phyloP scores from a whole-genome alignment of 1,140 invertebrate genomes.

The Drosophila mauritiana region DNA sequence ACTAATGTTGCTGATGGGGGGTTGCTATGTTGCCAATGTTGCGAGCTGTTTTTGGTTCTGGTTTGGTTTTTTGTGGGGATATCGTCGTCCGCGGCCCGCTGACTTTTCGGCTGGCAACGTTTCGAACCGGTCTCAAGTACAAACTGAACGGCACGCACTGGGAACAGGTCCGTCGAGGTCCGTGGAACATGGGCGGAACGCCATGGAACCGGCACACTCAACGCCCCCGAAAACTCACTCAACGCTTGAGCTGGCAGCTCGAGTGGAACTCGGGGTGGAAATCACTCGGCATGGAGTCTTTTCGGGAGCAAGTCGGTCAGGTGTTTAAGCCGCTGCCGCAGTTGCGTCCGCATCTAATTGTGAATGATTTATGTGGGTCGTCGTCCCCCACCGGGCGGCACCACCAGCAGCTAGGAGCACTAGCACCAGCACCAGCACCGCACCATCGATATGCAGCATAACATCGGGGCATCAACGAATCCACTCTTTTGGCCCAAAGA shows the following conservation, averaged over 20 bases:
- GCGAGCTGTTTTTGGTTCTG: conserved; percentile 1
- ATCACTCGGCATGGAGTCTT: conserved; percentile 1
- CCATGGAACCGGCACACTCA: conserved; percentile 40
- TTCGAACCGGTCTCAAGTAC: conserved; percentile 62
- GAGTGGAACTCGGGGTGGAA: conserved; percentile 21
- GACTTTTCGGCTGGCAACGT: conserved; percentile 48
- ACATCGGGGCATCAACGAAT: neutral
- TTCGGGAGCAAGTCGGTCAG: conserved; percentile 54
- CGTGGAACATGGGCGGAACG: conserved; percentile 24
- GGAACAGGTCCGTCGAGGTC: conserved; percentile 66
- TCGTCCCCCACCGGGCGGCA: conserved; percentile 59
- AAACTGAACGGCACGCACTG: conserved; percentile 53
- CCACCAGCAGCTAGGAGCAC: conserved; percentile 19
- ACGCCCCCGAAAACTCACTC: neutral
- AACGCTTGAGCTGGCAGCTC: neutral
- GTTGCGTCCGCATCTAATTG: conserved; percentile 76
- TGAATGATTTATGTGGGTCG: conserved; percentile 81
- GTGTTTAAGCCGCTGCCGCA: conserved; percentile 46
- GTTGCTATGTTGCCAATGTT: conserved; percentile 11
- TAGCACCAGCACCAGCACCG: neutral
- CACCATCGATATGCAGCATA: neutral
- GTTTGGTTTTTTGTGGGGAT: conserved; percentile 11
- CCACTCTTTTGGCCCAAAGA: conserved; percentile 29
- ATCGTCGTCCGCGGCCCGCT: conserved; percentile 44
- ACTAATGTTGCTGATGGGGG: conserved; percentile 4